Base-by-base conservation (phyloP, 1,140 invertebrate genomes). In the Drosophila azteca region DNA sequence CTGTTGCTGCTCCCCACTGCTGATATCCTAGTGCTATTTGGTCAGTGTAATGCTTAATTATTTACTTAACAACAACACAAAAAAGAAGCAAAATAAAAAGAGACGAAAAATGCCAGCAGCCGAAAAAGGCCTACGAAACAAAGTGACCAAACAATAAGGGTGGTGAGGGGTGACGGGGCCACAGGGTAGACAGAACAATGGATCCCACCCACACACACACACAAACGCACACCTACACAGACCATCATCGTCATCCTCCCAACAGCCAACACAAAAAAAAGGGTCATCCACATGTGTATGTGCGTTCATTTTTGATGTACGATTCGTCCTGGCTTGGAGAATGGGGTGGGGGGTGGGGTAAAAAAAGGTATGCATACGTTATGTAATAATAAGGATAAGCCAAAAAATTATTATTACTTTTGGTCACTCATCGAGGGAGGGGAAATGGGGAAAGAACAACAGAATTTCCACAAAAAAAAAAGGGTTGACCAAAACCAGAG, bases 371-470 rank as follows among this genome's bases (percentile, higher is more conserved):
- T 89, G 84, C 85, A 90, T 90, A 90, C 80, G 80, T 90, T 90
- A 90, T 90, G 83, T 90, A 90, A 90, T 90, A 90, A 90, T 90
- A 89, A 90, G 88, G 88, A 90, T 90, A 90, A 90, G 88, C 88
- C 79, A 88, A 90, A 90, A 90, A 90, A 90, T 90, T 90, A 90
- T 90, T 90, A 90, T 90, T 90, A 90, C 88, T 89, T 90, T 90
- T 77, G 74, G 74, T 69, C 73, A 70, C 57, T 51, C 48, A 43
- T 17, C 54, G 62, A 1, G 44, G 58, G 9, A 9, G 39, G 22
- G 22, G 22, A 11, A 3, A 26, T 26, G 24, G 24, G 1, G 24
- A 9, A n/a, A 6, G 13, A 59, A 45, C 9, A 3, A 17, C 17
- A 29, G 20, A n/a, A 15, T 9, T n/a, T 26, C 11, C 0, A 13